Evolutionary conservation across 2,888 invertebrate species (phyloP), one percentile per base, ranked within the genome.

Genomic region (Muscina levida): DNA sequence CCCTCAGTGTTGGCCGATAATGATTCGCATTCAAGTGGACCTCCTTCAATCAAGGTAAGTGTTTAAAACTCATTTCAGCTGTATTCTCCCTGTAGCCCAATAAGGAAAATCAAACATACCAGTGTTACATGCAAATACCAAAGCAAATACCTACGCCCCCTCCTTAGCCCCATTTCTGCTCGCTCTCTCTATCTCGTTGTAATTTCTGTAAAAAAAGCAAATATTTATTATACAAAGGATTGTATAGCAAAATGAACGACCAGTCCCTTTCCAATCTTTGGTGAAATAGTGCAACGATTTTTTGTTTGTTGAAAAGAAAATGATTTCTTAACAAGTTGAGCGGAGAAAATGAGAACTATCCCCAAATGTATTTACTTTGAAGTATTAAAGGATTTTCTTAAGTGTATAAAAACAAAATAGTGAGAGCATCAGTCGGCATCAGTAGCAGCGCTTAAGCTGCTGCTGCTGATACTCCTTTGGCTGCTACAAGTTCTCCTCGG

Each of bases 21-120:
- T 88, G 96, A 96, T 87, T 94, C 96, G 17, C 93, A 93, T 83
- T 94, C 94, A 17, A 93, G 93, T 84, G 94, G 94, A 24, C 94
- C 94, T 42, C 95, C 96, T 5, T 97, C 96, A 10, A 95, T 96
- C 84, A 97, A 96, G 95, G 96, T 96, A 92, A 90, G 89, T 86
- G 26, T 37, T 66, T 31, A 1, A 48, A 65, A 48, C 31, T 31
- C 8, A 66, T 15, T 10, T 8, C 39, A 39, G 39, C 0, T 59
- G 15, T n/a, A 2, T 17, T 31, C 44, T 26, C 56, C 26, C n/a
- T 22, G 10, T 26, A 59, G 37, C 59, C 15, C 15, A 11, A 53
- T 8, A 1, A 53, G 19, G 31, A 31, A 31, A 31, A n/a, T n/a
- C n/a, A n/a, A n/a, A n/a, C n/a, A n/a, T 31, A 3, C 8, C 31